phyloP scores from a whole-genome alignment of 1,140 invertebrate genomes.

The Varroa destructor region DNA sequence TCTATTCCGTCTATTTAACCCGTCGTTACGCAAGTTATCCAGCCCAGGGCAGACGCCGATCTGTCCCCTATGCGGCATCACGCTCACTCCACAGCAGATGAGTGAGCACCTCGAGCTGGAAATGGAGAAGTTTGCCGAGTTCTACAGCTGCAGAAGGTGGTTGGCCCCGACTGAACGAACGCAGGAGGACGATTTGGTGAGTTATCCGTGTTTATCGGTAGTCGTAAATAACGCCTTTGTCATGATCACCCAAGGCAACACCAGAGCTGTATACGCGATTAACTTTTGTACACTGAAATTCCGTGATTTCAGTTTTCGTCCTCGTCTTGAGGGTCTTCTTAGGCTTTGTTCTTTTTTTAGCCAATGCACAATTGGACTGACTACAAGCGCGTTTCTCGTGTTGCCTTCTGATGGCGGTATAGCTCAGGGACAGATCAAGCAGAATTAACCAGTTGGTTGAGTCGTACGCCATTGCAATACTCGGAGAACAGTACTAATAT shows the following conservation, averaged over 20 bases:
- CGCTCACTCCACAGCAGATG: constrained; percentile 8
- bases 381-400: background rate
- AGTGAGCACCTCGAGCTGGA: constrained; percentile 19
- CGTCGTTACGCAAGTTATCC: constrained; percentile 16
- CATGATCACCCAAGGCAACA: no score
- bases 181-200: constrained; percentile 26
- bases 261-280: no score
- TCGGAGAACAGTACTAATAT: no score
- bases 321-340: no score
- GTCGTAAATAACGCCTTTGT: no score
- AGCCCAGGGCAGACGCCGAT: constrained; percentile 6
- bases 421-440: constrained; percentile 1
- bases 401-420: background rate
- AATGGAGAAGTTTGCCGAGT: constrained; percentile 27
- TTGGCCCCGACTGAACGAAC: constrained; percentile 6
- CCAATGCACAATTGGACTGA: no score
- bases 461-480: no score
- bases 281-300: no score
- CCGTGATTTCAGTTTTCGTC: no score
- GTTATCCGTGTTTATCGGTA: background rate
- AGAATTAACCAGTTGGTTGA: background rate
- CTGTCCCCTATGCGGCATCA: constrained; percentile 21
- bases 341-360: no score
- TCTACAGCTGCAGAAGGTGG: constrained; percentile 23
- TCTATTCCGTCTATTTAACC: constrained; percentile 18